A percentile compares a stretch with the other conserved stretches of the same genome.
Conservation (phyloP, 2,797 vertebrate species). For the Gymnopithys bicolor region DNA sequence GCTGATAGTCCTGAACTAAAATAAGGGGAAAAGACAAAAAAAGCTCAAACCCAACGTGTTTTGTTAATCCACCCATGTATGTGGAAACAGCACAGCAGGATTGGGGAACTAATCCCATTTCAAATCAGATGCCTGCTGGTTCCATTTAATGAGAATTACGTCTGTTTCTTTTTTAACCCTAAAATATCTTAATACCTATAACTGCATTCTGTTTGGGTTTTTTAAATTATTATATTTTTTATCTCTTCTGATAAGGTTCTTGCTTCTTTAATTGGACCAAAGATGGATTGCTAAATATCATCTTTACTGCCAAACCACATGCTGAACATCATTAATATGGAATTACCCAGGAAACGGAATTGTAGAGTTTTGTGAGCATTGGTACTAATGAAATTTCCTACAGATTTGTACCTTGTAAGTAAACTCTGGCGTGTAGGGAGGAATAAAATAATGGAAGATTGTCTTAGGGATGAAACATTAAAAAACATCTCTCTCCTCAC, state of each 20-base stretch:
- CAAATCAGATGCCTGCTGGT: slow-evolving; percentile 60
- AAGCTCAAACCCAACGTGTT: slow-evolving; percentile 5
- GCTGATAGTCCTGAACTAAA: background rate
- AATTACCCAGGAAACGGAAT: background rate
- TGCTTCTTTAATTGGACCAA: background rate
- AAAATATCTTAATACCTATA: background rate
- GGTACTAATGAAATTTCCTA: background rate
- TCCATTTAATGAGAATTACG: slow-evolving; percentile 38
- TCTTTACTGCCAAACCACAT: background rate
- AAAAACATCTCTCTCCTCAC: background rate
- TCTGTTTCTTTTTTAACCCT: slow-evolving; percentile 36
- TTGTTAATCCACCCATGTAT: slow-evolving; percentile 42
- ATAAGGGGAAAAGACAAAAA: background rate
- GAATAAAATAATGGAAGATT: background rate
- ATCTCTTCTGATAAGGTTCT: background rate
- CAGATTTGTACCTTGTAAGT: background rate
- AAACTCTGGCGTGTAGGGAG: background rate
- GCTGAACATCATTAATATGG: background rate
- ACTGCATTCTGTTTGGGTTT: background rate
- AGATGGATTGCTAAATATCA: background rate
- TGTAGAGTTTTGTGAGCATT: background rate
- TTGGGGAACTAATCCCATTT: slow-evolving; percentile 55
- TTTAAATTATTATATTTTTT: background rate
- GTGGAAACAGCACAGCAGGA: slow-evolving; percentile 52
- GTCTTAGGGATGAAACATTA: background rate